Evolutionary conservation across 2,888 invertebrate species (phyloP), one percentile per base, ranked within the genome.

Genomic region (Heteromurus nitidus): DNA sequence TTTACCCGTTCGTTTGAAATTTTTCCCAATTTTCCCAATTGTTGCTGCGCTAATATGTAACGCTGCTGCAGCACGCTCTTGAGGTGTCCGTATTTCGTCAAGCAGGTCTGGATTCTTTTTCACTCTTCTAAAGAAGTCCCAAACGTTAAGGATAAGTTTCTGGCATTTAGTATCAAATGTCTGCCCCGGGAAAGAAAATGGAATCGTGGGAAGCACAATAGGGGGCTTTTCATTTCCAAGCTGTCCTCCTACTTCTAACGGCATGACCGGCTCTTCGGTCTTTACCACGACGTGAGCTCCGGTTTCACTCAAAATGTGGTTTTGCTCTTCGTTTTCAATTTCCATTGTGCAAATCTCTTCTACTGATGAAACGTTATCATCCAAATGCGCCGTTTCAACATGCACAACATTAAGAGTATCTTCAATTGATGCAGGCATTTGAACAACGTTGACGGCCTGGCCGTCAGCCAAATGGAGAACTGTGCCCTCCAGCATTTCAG

Each of bases 101-200:
- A 86, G 28, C 30, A 85, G 47, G 50, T 80, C 80, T 1, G 86
- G 85, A 81, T 86, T 85, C 28, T 82, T 85, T 74, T 85, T 86
- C 0, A 82, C 74, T n/a, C 84, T 72, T 50, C 85, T 82, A 47
- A 87, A 87, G 76, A 87, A 87, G 30, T 86, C 86, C 84, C 85
- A 85, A n/a, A 86, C 87, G 53, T 87, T 87, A 28, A 87, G 72
- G 53, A 87, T 87, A 3, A 87, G 62, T 28, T 87, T 87, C 58
- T 87, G 87, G 53, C 86, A 83, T 55, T 86, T 86, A 26, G 81
- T 81, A 60, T 83, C 86, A 72, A 87, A 87, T 36, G 84, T 84
- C 60, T 87, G 87, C n/a, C 87, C 87, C 1, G 87, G 82, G 28
- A 85, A 87, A 13, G 84, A 84, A 74, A 87, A 87, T 7, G 87